Percentiles rank a stretch among this genome's conserved stretches.
Conservation (phyloP, 92 coral and sea anemone species). For the Phenganax subtilis region DNA sequence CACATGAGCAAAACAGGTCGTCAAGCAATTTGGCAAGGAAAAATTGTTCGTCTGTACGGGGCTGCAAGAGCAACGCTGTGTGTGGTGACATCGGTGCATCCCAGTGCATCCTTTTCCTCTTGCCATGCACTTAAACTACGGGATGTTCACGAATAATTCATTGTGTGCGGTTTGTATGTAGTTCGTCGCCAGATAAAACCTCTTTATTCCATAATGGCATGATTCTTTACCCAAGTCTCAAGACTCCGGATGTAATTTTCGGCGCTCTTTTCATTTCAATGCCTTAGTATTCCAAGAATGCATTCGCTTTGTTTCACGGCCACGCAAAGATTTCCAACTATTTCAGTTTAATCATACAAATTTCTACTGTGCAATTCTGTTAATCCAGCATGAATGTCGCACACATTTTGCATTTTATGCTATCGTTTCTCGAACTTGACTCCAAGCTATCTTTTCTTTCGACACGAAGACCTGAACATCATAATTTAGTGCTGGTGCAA, state of each 20-base stretch:
- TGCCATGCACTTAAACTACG: background rate
- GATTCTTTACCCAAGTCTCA: conserved; percentile 17
- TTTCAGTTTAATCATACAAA: background rate
- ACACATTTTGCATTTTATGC: conserved; percentile 2
- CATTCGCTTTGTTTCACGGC: conserved; percentile 7
- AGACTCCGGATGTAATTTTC: conserved; percentile 37
- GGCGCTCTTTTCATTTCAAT: conserved; percentile 16
- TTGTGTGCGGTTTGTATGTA: conserved; percentile 12
- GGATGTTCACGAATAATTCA: background rate
- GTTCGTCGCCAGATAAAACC: conserved; percentile 15
- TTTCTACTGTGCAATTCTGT: background rate
- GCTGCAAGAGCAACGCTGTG: too few species aligned
- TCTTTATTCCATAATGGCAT: conserved; percentile 15
- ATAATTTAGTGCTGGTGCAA: background rate
- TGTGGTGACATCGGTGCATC: too few species aligned
- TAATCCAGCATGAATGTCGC: conserved; percentile 25
- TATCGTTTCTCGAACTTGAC: background rate
- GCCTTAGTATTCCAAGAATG: conserved; percentile 35
- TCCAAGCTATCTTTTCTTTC: background rate
- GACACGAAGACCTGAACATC: background rate
- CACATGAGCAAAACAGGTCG: too few species aligned
- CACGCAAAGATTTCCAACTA: conserved; percentile 27
- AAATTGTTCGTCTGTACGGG: too few species aligned
- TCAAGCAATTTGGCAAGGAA: too few species aligned
- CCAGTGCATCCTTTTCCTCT: too few species aligned